Evolutionary conservation across 2,113 vertebrate species (phyloP).

Genomic region (Balaenoptera acutorostrata): DNA sequence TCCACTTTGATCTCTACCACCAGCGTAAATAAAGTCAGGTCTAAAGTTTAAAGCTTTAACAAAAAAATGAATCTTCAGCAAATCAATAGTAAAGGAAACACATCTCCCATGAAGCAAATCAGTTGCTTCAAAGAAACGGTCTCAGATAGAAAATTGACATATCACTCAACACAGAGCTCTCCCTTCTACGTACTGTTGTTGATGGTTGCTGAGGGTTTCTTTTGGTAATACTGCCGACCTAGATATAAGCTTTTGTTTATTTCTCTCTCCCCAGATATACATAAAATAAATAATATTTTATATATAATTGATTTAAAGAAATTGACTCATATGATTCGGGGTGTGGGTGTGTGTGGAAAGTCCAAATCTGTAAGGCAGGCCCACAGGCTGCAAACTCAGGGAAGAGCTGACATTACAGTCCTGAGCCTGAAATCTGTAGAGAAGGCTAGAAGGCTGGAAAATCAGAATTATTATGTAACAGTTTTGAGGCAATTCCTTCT

Average conservation of each 20-base stretch:
- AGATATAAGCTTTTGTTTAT: not conserved
- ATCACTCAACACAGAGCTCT: fast-evolving
- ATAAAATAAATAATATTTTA: not conserved
- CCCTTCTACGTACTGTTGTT: fast-evolving
- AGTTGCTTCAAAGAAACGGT: not conserved
- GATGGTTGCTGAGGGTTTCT: too few relatives aligned
- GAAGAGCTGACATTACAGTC: fast-evolving
- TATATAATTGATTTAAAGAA: not conserved
- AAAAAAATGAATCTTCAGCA: not conserved
- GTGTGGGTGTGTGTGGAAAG: too few relatives aligned
- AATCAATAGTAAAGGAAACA: not conserved
- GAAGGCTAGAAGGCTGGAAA: too few relatives aligned
- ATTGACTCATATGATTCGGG: not conserved
- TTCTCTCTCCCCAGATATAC: not conserved
- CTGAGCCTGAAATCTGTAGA: too few relatives aligned
- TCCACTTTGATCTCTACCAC: not conserved
- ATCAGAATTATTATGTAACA: not conserved
- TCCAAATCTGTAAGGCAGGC: not conserved
- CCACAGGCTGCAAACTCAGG: not conserved
- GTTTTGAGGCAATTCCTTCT: not conserved
- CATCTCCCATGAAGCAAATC: not conserved
- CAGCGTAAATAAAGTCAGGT: not conserved
- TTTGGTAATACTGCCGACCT: too few relatives aligned
- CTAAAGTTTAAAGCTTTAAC: not conserved
- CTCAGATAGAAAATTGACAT: not conserved